Base-by-base conservation (phyloP, 2,797 vertebrate genomes). In the Chaetodon trifasciatus region DNA sequence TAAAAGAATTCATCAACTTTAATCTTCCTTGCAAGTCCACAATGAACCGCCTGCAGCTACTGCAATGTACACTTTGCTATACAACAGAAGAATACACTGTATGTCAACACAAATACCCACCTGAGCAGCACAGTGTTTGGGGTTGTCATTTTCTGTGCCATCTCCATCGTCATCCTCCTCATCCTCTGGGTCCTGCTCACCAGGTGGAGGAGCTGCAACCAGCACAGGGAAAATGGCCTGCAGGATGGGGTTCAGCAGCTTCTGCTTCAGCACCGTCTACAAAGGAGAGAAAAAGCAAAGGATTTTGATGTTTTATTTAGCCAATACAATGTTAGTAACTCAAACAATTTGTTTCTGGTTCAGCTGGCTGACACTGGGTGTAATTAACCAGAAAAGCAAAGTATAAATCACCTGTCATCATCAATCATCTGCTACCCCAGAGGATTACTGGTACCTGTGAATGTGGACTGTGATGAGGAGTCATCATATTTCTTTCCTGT, bases 151-250 rank as follows among this genome's bases (percentile, higher is more conserved):
- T 52, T 95, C 93, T 1, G 79, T 76, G 40, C 93, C 92, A 0
- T 96, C 96, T 11, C 94, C 96, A 0, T 74, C 85, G 15, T 94
- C 85, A 23, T 97, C 96, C 46, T 96, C 94, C n/a, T 95, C 92
- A 64, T 98, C 97, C 81, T 98, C 97, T 0, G 96, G 96, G 86
- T 98, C 97, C 75, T 97, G 92, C 80, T 97, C 93, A 6, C 97
- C 97, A 17, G 94, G 89, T 0, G 95, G 95, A 0, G 97, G 97
- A 35, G 94, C 92, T 0, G 96, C 95, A 44, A 93, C 94, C 81
- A 98, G 93, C 44, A 98, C 91, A 10, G 97, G 97, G 80, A 98
- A 98, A 55, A 98, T 93, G 7, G 94, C 93, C 9, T 94, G 94
- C 74, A 98, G 92, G 77, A 97, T 95, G 28, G 96, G 94, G 17